A percentile compares a stretch with the other conserved stretches of the same genome.
Evolutionary conservation across 2,888 invertebrate genomes (phyloP).

Genomic region (Steinernema carpocapsae): DNA sequence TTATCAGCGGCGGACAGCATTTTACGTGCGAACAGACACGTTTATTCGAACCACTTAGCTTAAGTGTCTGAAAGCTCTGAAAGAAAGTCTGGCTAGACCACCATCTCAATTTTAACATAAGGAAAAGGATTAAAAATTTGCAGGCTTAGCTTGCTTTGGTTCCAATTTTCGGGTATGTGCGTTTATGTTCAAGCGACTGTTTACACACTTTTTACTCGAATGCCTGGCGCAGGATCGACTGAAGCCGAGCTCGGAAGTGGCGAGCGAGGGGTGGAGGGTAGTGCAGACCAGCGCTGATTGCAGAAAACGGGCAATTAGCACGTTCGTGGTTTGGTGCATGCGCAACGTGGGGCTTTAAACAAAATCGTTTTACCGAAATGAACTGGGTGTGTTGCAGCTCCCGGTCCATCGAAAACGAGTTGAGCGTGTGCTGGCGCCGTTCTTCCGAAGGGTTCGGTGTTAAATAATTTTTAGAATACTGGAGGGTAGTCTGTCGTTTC

Average conservation of each 20-base stretch:
- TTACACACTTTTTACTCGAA: slow-evolving; percentile 22
- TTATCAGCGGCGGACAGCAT: slow-evolving; percentile 24
- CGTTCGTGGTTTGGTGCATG: not conserved
- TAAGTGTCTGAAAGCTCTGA: not conserved
- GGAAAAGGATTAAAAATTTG: not conserved
- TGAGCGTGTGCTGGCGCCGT: not conserved
- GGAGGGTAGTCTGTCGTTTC: slow-evolving; percentile 17
- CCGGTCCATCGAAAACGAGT: slow-evolving; percentile 3
- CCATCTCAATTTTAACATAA: not conserved
- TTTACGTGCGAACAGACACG: not conserved
- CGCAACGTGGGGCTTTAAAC: slow-evolving; percentile 8
- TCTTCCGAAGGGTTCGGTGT: not conserved
- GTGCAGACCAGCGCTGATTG: not conserved
- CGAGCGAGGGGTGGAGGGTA: not conserved
- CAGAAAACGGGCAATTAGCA: slow-evolving; percentile 22
- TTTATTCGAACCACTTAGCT: not conserved
- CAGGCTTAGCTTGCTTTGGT: not conserved
- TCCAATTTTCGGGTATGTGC: not conserved
- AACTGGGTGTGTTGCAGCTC: not conserved
- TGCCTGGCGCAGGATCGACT: not conserved
- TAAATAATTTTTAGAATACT: slow-evolving; percentile 9
- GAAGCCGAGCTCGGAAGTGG: slow-evolving; percentile 4
- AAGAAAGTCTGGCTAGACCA: not conserved
- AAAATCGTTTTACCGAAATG: not conserved
- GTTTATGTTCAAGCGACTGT: slow-evolving; percentile 23